phyloP scores from a whole-genome alignment of 2,797 vertebrate genomes.

The Sciurus vulgaris region DNA sequence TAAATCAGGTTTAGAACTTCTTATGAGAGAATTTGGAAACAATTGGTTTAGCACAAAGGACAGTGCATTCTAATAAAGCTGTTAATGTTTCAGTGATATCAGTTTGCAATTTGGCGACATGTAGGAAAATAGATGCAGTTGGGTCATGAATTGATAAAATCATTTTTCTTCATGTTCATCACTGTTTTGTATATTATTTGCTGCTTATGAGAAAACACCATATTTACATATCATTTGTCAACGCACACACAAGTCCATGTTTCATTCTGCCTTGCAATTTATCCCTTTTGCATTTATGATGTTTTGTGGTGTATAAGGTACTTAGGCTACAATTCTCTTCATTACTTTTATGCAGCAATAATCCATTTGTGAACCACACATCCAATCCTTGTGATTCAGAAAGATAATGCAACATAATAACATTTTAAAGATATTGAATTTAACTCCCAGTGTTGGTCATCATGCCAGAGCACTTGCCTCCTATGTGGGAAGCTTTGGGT shows the following conservation, averaged over 20 bases:
- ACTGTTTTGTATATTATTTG: not conserved
- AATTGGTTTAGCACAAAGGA: not conserved
- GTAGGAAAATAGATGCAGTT: not conserved
- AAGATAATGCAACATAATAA: not conserved
- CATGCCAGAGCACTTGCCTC: not conserved
- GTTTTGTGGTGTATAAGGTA: not conserved
- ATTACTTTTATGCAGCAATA: not conserved
- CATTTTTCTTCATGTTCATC: not conserved
- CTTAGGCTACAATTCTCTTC: not conserved
- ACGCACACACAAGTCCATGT: not conserved
- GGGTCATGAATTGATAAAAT: not conserved
- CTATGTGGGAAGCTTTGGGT: too few species aligned
- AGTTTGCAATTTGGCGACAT: not conserved
- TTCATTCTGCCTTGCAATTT: not conserved
- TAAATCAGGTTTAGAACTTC: not conserved
- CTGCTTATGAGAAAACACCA: not conserved
- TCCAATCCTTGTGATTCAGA: not conserved
- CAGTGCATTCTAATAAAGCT: not conserved
- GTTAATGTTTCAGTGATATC: not conserved
- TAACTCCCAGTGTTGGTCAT: not conserved
- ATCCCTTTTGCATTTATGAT: not conserved
- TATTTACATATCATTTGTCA: slow-evolving; percentile 12
- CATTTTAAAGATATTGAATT: not conserved
- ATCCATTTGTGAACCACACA: not conserved
- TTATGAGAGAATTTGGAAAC: not conserved